Conservation (phyloP, 2,113 vertebrate genomes). For the Enhydra lutris region DNA sequence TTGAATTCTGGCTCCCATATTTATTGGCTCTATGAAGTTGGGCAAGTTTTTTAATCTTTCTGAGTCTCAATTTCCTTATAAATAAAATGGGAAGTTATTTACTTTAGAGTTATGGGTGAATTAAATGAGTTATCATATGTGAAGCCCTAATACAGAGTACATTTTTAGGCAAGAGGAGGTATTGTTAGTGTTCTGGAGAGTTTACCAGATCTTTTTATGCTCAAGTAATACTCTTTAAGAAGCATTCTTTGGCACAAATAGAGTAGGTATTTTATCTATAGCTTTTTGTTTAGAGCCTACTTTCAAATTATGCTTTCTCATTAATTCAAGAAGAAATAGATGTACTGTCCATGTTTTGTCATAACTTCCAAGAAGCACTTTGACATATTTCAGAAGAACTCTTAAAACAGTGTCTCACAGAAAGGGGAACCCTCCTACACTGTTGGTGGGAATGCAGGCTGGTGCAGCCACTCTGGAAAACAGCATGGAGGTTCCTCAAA, state of each 20-base stretch:
- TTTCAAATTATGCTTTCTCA: conserved; percentile 16
- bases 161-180: not conserved
- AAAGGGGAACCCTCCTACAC: too few species aligned
- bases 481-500: too few species aligned
- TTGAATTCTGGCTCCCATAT: not conserved
- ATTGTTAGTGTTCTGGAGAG: not conserved
- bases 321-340: conserved; percentile 30
- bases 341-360: not conserved
- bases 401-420: not conserved
- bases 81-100: not conserved
- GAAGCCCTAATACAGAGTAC: not conserved
- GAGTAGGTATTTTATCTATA: not conserved
- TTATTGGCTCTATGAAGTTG: not conserved
- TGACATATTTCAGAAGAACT: conserved; percentile 45
- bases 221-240: not conserved
- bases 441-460: too few species aligned
- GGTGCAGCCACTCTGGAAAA: too few species aligned
- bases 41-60: not conserved
- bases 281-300: not conserved
- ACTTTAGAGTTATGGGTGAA: not conserved
- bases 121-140: not conserved
- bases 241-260: not conserved
- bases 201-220: not conserved
- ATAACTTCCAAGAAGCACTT: conserved; percentile 13
- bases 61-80: not conserved